phyloP scores from a whole-genome alignment of 2,113 vertebrate species.

The Porphyrio hochstetteri region DNA sequence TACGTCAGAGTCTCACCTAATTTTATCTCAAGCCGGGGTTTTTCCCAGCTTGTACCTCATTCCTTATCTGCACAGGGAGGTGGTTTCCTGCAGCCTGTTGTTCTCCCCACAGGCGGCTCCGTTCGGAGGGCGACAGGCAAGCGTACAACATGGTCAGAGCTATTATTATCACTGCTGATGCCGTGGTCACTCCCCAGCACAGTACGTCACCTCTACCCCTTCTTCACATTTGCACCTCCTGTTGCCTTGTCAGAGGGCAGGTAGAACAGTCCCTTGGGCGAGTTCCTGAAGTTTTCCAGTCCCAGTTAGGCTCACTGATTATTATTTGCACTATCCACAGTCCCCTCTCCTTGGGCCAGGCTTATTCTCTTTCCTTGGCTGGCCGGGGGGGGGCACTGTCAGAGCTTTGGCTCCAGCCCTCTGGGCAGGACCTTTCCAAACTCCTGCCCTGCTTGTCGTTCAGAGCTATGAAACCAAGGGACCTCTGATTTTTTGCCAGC shows the following conservation, averaged over 20 bases:
- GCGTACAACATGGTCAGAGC: neutral
- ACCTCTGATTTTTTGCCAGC: neutral
- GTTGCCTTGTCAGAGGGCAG: neutral
- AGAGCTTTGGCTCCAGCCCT: neutral
- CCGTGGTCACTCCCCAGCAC: neutral
- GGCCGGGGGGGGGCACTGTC: neutral
- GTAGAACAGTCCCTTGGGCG: neutral
- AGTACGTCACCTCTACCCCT: neutral
- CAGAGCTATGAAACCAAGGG: neutral
- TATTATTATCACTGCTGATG: accelerated
- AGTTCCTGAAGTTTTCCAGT: neutral
- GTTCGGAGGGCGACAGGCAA: neutral
- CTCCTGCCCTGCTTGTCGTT: neutral
- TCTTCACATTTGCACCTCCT: neutral
- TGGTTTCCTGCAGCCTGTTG: neutral
- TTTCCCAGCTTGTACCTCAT: neutral
- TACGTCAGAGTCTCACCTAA: accelerated
- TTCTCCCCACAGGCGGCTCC: neutral
- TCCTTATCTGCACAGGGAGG: neutral
- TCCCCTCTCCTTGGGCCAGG: neutral
- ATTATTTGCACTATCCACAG: neutral
- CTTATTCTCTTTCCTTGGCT: neutral
- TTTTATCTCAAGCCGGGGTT: neutral
- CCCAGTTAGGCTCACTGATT: neutral
- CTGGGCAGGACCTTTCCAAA: neutral